Conservation (phyloP, 2,797 vertebrate genomes). For the Lithobates pipiens region DNA sequence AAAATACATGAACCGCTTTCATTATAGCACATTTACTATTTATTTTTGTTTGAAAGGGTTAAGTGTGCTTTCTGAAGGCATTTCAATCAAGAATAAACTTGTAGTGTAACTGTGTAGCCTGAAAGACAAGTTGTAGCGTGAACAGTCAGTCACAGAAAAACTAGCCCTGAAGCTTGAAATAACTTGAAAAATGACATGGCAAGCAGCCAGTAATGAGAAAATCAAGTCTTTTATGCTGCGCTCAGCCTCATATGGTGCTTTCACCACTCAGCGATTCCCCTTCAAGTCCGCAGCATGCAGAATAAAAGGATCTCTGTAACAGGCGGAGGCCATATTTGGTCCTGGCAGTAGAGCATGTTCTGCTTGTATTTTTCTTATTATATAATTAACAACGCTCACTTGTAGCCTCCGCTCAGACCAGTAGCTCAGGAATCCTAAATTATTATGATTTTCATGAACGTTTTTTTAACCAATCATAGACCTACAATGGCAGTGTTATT, state of each 20-base stretch:
- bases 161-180: conserved; percentile 62
- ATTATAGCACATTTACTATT: too few species aligned
- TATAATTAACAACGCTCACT: neutral
- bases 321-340: conserved; percentile 2
- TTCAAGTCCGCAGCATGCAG: conserved; percentile 5
- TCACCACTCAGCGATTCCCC: conserved; percentile 24
- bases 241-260: conserved; percentile 18
- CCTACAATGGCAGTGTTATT: too few species aligned
- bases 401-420: neutral
- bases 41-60: too few species aligned
- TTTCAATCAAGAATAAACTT: conserved; percentile 72
- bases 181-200: conserved; percentile 51
- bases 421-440: too few species aligned
- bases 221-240: conserved; percentile 29
- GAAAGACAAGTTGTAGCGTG: conserved; percentile 69
- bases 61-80: conserved; percentile 52
- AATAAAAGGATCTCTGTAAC: conserved; percentile 33
- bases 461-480: too few species aligned
- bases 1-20: too few species aligned
- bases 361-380: neutral
- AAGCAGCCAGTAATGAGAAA: conserved; percentile 36
- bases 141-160: conserved; percentile 64
- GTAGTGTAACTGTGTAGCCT: conserved; percentile 61
- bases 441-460: too few species aligned
- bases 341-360: neutral